These are phyloP conservation scores for Mallotus villosus DNA, from an alignment of 2,797 vertebrate genomes.

Conservation along the genomic window DNA sequence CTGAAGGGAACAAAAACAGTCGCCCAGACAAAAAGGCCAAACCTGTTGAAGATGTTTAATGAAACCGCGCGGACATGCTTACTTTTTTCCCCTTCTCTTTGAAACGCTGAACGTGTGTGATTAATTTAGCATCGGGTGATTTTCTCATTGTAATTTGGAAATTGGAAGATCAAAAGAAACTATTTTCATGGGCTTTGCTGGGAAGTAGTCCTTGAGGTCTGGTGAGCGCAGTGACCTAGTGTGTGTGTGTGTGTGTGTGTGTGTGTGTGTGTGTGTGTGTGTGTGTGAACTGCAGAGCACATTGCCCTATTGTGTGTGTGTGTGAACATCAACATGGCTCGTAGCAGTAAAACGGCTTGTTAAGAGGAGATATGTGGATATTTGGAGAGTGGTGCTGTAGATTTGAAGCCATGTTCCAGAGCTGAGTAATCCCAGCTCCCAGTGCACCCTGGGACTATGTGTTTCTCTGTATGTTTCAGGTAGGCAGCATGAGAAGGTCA, in stretches of 20 bases:
- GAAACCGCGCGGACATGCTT: conserved; percentile 48
- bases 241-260: conserved; percentile 12
- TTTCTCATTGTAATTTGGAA: conserved; percentile 81
- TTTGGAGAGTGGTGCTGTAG: background rate
- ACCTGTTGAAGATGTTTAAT: conserved; percentile 37
- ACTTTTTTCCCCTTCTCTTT: conserved; percentile 74
- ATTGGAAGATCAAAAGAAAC: conserved; percentile 77
- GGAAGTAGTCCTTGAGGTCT: conserved; percentile 53
- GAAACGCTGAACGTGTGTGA: conserved; percentile 75
- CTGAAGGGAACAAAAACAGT: conserved; percentile 47
- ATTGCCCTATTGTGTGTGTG: background rate
- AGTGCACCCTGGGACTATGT: background rate
- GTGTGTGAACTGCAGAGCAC: background rate
- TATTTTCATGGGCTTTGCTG: conserved; percentile 54
- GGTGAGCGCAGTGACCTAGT: background rate
- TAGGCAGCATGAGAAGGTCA: conserved; percentile 58
- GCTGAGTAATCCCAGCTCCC: background rate
- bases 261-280: background rate
- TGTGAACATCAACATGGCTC: background rate
- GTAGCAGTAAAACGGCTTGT: no score
- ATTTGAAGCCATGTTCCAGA: background rate
- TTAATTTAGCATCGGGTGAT: conserved; percentile 80
- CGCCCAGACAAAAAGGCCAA: conserved; percentile 31
- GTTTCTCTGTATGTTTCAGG: background rate
- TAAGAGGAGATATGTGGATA: background rate